phyloP scores from a whole-genome alignment of 2,113 vertebrate genomes.

The Cricetomys ansorgei region DNA sequence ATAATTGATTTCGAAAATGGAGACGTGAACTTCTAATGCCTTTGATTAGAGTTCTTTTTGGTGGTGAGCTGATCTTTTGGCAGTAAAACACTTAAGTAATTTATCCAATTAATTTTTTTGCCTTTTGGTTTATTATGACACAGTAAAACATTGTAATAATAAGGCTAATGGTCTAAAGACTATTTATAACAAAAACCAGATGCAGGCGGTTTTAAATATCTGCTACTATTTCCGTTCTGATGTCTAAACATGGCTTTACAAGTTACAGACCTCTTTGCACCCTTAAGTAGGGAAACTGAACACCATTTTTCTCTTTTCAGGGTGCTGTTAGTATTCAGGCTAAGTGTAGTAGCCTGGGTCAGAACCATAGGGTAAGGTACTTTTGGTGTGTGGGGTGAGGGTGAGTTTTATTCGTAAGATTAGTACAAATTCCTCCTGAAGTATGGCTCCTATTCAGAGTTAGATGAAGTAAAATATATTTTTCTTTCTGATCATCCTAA shows the following conservation, averaged over 20 bases:
- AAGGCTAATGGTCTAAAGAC: constrained; percentile 62
- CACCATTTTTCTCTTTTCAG: constrained; percentile 52
- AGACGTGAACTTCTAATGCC: neutral
- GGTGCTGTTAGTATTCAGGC: neutral
- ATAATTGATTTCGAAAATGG: constrained; percentile 23
- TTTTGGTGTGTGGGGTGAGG: neutral
- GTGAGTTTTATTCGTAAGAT: neutral
- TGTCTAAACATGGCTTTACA: constrained; percentile 59
- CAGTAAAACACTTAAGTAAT: constrained; percentile 62
- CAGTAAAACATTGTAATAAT: constrained; percentile 65
- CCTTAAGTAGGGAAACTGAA: neutral
- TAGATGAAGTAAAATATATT: neutral
- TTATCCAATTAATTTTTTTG: constrained; percentile 69
- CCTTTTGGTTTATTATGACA: constrained; percentile 60
- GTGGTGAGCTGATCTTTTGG: neutral
- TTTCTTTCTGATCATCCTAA: neutral
- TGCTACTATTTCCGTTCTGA: constrained; percentile 75
- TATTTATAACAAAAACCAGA: constrained; percentile 81
- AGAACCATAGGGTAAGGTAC: neutral
- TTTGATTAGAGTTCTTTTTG: constrained; percentile 41
- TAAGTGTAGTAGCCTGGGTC: neutral
- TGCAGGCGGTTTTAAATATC: constrained; percentile 65
- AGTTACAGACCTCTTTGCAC: constrained; percentile 41
- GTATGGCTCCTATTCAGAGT: neutral
- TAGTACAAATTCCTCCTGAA: constrained; percentile 10